A percentile compares a stretch with the other conserved stretches of the same genome.
Evolutionary conservation across 2,797 vertebrate genomes (phyloP).

Genomic region (Syndactyla subalaris): DNA sequence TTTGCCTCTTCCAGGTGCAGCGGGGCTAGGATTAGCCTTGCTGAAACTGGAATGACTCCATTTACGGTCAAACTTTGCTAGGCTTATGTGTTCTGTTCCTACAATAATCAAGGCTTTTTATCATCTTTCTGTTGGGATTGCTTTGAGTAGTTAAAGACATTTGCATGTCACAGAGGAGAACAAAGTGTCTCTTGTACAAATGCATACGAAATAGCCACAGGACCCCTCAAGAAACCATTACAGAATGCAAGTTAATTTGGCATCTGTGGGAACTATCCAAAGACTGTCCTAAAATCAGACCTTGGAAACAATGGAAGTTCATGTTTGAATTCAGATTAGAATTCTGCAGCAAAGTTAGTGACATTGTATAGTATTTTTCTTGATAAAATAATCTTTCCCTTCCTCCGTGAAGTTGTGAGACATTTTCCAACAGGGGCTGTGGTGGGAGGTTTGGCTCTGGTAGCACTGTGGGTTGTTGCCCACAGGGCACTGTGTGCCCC

Average conservation of each 20-base stretch:
- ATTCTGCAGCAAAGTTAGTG: not conserved
- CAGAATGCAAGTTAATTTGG: not conserved
- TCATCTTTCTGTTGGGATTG: not conserved
- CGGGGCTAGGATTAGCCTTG: not conserved
- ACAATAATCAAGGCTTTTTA: not conserved
- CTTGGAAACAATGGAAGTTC: constrained; percentile 20
- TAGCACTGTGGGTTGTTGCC: not conserved
- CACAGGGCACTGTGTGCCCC: fast-evolving
- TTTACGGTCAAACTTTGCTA: not conserved
- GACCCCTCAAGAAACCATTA: constrained; percentile 17
- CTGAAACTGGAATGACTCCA: not conserved
- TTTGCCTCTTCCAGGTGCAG: not conserved
- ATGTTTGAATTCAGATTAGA: not conserved
- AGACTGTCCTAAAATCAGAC: not conserved
- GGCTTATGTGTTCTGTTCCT: not conserved
- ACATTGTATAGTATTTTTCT: not conserved
- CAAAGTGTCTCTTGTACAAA: constrained; percentile 21
- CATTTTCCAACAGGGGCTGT: fast-evolving
- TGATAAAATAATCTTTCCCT: not conserved
- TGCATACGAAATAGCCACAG: not conserved
- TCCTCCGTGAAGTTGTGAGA: fast-evolving
- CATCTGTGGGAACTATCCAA: not conserved
- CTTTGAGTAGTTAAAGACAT: not conserved
- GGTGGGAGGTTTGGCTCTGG: not conserved
- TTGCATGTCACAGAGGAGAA: not conserved